Conservation (phyloP, 2,797 vertebrate species). For the Artibeus lituratus region DNA sequence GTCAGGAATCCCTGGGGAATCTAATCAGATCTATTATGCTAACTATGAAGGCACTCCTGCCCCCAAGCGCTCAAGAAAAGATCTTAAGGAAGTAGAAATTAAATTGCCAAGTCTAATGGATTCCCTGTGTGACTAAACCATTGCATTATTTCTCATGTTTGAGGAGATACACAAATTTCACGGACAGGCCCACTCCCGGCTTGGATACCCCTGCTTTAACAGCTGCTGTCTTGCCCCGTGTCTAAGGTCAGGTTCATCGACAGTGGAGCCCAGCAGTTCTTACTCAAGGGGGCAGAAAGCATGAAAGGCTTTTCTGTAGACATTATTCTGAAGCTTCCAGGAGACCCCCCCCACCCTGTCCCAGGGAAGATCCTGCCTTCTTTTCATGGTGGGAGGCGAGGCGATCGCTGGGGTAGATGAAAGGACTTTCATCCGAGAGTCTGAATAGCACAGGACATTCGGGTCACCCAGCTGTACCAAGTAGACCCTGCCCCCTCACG, state of each 20-base stretch:
- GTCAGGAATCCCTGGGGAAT: constrained; percentile 42
- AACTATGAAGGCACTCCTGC: constrained; percentile 46
- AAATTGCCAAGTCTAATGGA: constrained; percentile 74
- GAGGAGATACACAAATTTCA: constrained; percentile 72
- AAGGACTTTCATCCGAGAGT: constrained; percentile 52
- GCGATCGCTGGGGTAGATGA: not conserved
- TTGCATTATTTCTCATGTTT: constrained; percentile 65
- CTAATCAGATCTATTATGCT: constrained; percentile 68
- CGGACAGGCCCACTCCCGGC: constrained; percentile 26
- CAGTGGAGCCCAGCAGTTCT: constrained; percentile 14
- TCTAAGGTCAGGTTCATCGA: constrained; percentile 63
- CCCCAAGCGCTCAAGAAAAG: constrained; percentile 42
- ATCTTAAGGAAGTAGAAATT: constrained; percentile 67
- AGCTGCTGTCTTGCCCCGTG: constrained; percentile 56
- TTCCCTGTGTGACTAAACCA: constrained; percentile 70
- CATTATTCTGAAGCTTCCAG: constrained; percentile 47
- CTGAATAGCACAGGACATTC: not conserved
- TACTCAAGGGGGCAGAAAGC: constrained; percentile 30
- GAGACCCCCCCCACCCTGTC: not conserved
- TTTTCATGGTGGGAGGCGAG: not conserved
- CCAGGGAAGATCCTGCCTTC: not conserved
- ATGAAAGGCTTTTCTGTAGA: constrained; percentile 72
- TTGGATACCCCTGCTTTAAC: constrained; percentile 33
- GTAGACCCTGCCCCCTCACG: not conserved
- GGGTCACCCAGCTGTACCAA: constrained; percentile 15